Evolutionary conservation across 1,140 invertebrate genomes (phyloP).

Genomic region (Heliconius congener): DNA sequence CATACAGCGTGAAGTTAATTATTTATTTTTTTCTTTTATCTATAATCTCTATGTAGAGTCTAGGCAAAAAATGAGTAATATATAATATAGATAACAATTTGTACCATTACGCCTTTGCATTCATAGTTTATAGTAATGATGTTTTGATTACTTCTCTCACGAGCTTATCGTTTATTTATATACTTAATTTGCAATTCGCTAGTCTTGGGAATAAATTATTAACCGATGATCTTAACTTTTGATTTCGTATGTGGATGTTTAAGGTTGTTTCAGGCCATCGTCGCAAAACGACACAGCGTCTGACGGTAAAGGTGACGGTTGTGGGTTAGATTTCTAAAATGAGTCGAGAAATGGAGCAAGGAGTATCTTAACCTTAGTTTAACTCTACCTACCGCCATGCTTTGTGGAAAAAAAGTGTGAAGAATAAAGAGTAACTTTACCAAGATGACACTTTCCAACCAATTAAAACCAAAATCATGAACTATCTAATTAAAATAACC

Average conservation of each 20-base stretch:
- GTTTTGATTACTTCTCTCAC: slow-evolving; percentile 8
- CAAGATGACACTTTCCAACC: too few species aligned
- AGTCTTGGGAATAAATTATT: not conserved
- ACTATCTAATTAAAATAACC: not conserved
- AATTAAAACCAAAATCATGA: not conserved
- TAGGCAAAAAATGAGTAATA: not conserved
- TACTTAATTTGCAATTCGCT: slow-evolving; percentile 2
- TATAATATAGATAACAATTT: slow-evolving; percentile 13
- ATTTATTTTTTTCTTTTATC: too few species aligned
- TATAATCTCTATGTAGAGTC: not conserved
- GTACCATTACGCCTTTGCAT: slow-evolving; percentile 3
- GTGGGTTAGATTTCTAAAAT: not conserved
- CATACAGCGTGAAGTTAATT: too few species aligned
- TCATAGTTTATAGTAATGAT: slow-evolving; percentile 9
- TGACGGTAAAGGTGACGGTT: not conserved
- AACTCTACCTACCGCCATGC: too few species aligned
- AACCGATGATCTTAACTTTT: not conserved
- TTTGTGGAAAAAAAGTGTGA: too few species aligned
- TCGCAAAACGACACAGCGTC: not conserved
- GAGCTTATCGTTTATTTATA: not conserved
- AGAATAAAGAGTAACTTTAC: too few species aligned
- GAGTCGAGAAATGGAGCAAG: not conserved
- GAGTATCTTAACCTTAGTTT: too few species aligned
- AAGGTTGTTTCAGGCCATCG: not conserved
- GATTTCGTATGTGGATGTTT: slow-evolving; percentile 1